A percentile compares a stretch with the other conserved stretches of the same genome.
Evolutionary conservation across 2,888 invertebrate species (phyloP).

Genomic region (Stenolophus ochropezus): DNA sequence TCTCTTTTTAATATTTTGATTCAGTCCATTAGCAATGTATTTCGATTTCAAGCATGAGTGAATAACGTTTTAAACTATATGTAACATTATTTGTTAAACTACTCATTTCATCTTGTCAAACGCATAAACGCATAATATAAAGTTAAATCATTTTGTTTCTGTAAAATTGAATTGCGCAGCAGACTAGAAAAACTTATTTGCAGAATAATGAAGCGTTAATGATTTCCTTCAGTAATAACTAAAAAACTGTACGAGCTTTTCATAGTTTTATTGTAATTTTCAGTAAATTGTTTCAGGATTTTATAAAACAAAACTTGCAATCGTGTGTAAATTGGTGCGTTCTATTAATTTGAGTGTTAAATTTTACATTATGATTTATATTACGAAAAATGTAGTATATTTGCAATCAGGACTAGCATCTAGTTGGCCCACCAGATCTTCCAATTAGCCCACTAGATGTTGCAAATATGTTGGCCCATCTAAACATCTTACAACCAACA

Average conservation of each 20-base stretch:
- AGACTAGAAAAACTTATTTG: background rate
- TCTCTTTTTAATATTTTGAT: background rate
- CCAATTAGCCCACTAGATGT: no score
- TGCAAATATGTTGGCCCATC: no score
- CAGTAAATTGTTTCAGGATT: background rate
- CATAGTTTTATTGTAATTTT: background rate
- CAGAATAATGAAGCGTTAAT: background rate
- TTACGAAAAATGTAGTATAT: no score
- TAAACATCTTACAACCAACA: no score
- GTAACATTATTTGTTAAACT: background rate
- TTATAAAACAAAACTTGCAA: background rate
- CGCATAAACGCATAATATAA: background rate
- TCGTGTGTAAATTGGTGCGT: background rate
- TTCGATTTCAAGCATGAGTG: background rate
- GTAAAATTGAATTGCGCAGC: background rate
- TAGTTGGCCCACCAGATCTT: no score
- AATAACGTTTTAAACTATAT: background rate
- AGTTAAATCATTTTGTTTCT: background rate
- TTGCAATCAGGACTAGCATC: no score
- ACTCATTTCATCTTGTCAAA: background rate
- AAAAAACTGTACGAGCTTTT: background rate
- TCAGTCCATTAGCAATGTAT: background rate
- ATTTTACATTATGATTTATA: no score
- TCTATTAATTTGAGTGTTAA: no score
- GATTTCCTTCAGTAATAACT: background rate